Evolutionary conservation across 2,888 invertebrate genomes (phyloP).

Genomic region (Ornithoptera alexandrae): DNA sequence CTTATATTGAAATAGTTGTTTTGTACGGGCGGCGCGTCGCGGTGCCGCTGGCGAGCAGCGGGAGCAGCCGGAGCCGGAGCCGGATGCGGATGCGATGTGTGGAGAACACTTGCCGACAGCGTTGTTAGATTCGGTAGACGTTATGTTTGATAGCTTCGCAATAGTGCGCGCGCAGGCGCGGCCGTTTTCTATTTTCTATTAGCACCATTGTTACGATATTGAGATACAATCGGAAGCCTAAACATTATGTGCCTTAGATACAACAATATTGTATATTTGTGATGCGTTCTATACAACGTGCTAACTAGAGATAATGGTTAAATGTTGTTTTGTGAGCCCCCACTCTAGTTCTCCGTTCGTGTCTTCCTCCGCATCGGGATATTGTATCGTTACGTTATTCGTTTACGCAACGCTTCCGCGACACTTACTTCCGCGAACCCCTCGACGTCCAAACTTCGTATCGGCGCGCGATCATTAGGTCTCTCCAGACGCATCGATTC

Average conservation of each 20-base stretch:
- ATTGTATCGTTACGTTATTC: constrained; percentile 62
- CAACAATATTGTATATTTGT: constrained; percentile 81
- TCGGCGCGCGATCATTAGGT: constrained; percentile 30
- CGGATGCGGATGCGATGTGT: constrained; percentile 45
- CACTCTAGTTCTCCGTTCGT: constrained; percentile 49
- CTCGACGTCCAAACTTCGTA: too few relatives aligned
- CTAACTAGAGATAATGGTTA: constrained; percentile 77
- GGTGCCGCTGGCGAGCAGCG: constrained; percentile 49
- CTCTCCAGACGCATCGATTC: constrained; percentile 18
- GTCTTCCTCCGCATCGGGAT: neutral
- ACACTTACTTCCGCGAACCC: constrained; percentile 39
- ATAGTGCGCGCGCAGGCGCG: constrained; percentile 43
- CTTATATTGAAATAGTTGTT: constrained; percentile 80
- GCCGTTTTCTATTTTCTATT: constrained; percentile 54
- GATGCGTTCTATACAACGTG: constrained; percentile 80
- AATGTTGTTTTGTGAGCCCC: constrained; percentile 72
- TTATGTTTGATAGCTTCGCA: constrained; percentile 67
- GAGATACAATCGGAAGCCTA: constrained; percentile 79
- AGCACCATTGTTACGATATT: constrained; percentile 77
- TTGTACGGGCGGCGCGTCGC: constrained; percentile 73
- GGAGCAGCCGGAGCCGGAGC: constrained; percentile 42
- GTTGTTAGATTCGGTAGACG: constrained; percentile 60
- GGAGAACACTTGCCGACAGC: constrained; percentile 51
- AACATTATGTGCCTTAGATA: constrained; percentile 82
- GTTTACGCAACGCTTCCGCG: constrained; percentile 59